Evolutionary conservation across 2,113 vertebrate species (phyloP), one percentile per base, ranked within the genome.

Genomic region (Papio anubis): DNA sequence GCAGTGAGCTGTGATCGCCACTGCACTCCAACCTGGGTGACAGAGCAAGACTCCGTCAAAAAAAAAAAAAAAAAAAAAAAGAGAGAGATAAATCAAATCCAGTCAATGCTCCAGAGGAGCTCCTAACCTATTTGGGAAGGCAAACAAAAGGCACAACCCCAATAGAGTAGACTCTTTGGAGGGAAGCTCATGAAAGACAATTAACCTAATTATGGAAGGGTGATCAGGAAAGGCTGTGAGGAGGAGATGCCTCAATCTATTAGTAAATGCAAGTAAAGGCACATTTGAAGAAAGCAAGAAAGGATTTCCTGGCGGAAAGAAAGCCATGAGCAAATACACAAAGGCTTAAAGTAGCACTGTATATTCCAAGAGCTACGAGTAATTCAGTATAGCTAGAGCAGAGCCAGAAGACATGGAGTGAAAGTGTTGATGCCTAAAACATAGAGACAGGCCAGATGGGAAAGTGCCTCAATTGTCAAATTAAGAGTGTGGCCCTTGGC

Each of bases 231-330:
- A 96, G n/a, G 45, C 21, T n/a, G 55, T 95, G 32, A 79, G 27
- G 32, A 81, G 68, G 21, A 38, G 55, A 64, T 30, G 45, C 14
- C 7, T 75, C 40, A 59, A 55, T 72, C 30, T 92, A 48, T 13
- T 87, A 50, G 64, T 75, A 73, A 92, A 93, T 40, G 66, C 38
- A 96, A 88, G 52, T 27, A 52, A 79, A 95, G 40, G 30, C n/a
- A 68, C 78, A 73, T 50, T 78, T 66, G 52, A 90, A 96, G 86
- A 93, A 81, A 78, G 13, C 52, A 93, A 82, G 84, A 72, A 85
- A 70, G 32, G 32, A 6, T 86, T 96, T 78, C 43, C 73, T 97
- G 88, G 76, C 40, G 82, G 16, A 78, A 30, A 32, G 32, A 94
- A 87, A 76, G 30, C 68, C 83, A 27, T 57, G 55, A 93, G 20